Conservation (phyloP, 2,113 vertebrate genomes). For the Mixornis gularis region DNA sequence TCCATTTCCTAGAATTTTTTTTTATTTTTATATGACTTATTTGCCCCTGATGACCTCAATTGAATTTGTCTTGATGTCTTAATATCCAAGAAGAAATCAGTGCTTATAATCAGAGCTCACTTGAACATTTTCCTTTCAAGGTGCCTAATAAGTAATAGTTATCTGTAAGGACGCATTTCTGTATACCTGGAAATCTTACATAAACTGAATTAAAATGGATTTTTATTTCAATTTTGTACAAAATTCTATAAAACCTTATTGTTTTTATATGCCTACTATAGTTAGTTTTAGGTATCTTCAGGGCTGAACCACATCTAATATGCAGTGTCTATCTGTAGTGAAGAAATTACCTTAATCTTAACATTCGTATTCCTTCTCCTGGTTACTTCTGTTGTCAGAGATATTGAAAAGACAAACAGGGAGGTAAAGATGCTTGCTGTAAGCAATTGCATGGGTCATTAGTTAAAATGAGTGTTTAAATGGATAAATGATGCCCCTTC, state of each 20-base stretch:
- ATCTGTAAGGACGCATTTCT: neutral
- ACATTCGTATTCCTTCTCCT: neutral
- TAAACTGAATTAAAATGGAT: neutral
- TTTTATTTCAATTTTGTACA: neutral
- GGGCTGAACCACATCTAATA: neutral
- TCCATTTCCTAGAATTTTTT: neutral
- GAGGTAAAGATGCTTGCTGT: slow-evolving; percentile 25
- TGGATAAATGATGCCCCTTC: neutral
- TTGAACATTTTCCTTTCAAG: neutral
- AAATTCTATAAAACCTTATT: neutral
- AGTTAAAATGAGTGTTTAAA: slow-evolving; percentile 42
- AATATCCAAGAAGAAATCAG: neutral
- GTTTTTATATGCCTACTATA: neutral
- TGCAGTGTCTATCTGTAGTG: neutral
- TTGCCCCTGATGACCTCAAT: neutral
- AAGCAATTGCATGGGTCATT: slow-evolving; percentile 31
- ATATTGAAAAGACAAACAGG: neutral
- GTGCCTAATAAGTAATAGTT: neutral
- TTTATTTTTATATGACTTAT: neutral
- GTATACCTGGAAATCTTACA: neutral
- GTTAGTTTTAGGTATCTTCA: neutral
- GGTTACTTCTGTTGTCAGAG: neutral
- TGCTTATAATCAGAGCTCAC: neutral
- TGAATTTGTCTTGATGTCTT: neutral
- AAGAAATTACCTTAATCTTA: neutral